These are phyloP conservation scores for Diadegma fenestrale DNA, from an alignment of 2,888 invertebrate species.

Conservation along the genomic window DNA sequence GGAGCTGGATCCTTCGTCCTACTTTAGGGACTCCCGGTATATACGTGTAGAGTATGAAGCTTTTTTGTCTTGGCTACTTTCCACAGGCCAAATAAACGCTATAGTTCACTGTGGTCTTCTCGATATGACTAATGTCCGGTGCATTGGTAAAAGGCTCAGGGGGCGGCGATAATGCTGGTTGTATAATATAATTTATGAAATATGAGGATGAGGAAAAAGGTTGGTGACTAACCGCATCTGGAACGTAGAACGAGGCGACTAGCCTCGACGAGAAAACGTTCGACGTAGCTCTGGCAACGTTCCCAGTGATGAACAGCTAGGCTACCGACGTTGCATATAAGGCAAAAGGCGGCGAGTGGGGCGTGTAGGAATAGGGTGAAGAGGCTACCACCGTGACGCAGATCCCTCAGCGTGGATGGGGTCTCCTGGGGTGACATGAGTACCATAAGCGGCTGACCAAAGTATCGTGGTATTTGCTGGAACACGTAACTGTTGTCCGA, in stretches of 20 bases:
- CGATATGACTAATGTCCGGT: not conserved
- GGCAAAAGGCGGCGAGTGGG: conserved; percentile 96
- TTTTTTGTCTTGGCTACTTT: conserved; percentile 41
- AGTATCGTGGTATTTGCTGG: conserved; percentile 95
- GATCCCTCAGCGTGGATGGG: conserved; percentile 92
- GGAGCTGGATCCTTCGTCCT: not conserved
- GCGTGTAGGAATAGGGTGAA: conserved; percentile 98
- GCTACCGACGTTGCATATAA: conserved; percentile 94
- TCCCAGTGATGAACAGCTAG: conserved; percentile 96
- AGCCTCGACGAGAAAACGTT: conserved; percentile 95
- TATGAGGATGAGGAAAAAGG: not conserved
- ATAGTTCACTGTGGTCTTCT: conserved; percentile 39
- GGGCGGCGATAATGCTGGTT: not conserved
- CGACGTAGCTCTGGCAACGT: conserved; percentile 94
- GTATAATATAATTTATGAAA: not conserved
- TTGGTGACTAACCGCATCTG: conserved; percentile 89
- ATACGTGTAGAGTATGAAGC: not conserved
- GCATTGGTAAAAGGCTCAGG: not conserved
- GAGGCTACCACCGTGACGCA: conserved; percentile 94
- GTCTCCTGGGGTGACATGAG: conserved; percentile 97
- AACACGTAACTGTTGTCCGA: conserved; percentile 98
- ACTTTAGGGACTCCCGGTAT: not conserved
- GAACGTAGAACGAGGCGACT: conserved; percentile 93
- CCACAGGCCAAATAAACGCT: conserved; percentile 45
- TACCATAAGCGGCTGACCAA: conserved; percentile 96